Base-by-base conservation (phyloP, 2,888 invertebrate species). In the Nesidiocoris tenuis region DNA sequence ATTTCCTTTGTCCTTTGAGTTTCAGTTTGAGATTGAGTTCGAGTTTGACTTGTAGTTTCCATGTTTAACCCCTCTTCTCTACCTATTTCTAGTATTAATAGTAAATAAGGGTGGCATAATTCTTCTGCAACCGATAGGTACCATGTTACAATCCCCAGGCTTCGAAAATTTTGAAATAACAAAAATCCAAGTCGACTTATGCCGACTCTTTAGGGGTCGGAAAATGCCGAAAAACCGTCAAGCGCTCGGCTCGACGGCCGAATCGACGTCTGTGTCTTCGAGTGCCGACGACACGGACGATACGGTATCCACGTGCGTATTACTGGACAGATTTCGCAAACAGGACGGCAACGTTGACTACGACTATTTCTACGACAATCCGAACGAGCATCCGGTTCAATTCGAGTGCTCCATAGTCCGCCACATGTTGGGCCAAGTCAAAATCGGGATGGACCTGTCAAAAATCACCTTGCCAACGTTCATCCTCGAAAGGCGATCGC, bases 401-500 rank as follows among this genome's bases (percentile, higher is more conserved):
- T 86, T 74, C 3, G 74, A 99, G 84, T 98, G 98, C 72, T 97
- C 96, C 66, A 95, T 99, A 81, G 93, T 99, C 82, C 93, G 95
- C 77, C 98, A 99, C 85, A 89, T 99, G 72, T 86, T 99, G 80
- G 96, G 96, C 0, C 98, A 98, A 86, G 96, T 98, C 79, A 95
- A 96, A 85, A 97, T 98, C 82, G 98, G 98, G 79, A 99, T 99
- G 99, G 99, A 99, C 86, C 89, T 99, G 82, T 99, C 99, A 12
- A 98, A 98, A 88, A 95, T 97, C 78, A 97, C 97, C 71, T 87
- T 99, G 79, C 99, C 99, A 19, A 99, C 99, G 21, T 99, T 99
- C 83, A 99, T 99, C 81, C 86, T 99, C 81, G 99, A 99, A 84
- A 89, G 96, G 84, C 90, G 99, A 78, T 99, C 98, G 0, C 88